Evolutionary conservation across 1,140 invertebrate genomes (phyloP).

Genomic region (Ceratina australensis): DNA sequence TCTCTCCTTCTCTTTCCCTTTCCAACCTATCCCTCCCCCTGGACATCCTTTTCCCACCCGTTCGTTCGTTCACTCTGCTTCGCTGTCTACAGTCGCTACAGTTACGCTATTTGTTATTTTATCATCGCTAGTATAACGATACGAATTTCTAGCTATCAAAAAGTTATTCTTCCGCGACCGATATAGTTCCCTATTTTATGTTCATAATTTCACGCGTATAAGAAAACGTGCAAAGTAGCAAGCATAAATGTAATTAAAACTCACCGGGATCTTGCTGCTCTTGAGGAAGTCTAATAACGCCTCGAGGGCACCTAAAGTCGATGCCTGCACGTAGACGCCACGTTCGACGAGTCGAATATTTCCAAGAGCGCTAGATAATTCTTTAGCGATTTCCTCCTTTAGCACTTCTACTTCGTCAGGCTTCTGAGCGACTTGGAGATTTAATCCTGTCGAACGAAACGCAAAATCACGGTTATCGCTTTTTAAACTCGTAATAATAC

Average conservation of each 20-base stretch:
- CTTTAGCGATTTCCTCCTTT: constrained; percentile 89
- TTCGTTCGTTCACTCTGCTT: background rate
- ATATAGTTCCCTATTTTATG: too few relatives aligned
- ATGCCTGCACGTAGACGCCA: constrained; percentile 99
- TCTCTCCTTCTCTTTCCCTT: constrained; percentile 26
- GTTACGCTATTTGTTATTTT: constrained; percentile 6
- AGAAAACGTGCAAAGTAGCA: too few relatives aligned
- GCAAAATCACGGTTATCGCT: background rate
- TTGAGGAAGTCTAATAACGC: constrained; percentile 97
- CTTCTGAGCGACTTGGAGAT: constrained; percentile 92
- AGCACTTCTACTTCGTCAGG: constrained; percentile 94
- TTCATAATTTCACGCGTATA: too few relatives aligned
- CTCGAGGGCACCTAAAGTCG: constrained; percentile 98
- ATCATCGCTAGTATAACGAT: background rate
- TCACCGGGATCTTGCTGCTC: constrained; percentile 97
- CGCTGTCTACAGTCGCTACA: background rate
- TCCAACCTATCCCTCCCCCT: constrained; percentile 12
- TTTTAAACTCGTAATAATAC: background rate
- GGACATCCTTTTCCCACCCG: constrained; percentile 10
- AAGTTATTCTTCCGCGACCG: background rate
- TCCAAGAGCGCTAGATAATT: constrained; percentile 93
- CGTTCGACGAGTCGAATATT: constrained; percentile 94
- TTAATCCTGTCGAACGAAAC: constrained; percentile 82
- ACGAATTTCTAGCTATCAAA: background rate
- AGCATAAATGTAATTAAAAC: constrained; percentile 67